Conservation (phyloP, 2,113 vertebrate species). For the Mastomys natalensis region DNA sequence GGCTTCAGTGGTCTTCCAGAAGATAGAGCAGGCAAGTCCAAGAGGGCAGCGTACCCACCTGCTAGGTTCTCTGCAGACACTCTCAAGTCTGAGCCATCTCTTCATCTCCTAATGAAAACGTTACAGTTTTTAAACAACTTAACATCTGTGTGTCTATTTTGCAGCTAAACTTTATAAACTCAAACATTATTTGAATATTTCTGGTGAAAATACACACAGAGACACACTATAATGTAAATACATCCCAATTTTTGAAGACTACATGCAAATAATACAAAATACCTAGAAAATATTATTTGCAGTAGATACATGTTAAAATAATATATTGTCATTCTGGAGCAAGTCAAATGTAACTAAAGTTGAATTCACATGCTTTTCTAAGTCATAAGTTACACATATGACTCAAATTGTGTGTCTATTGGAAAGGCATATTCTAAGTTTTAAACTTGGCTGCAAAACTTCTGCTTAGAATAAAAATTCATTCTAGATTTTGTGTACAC, state of each 20-base stretch:
- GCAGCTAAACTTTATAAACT: slow-evolving; percentile 48
- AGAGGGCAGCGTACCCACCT: no score
- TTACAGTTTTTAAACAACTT: neutral
- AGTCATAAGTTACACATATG: neutral
- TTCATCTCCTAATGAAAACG: neutral
- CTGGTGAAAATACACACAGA: slow-evolving; percentile 24
- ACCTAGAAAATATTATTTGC: slow-evolving; percentile 7
- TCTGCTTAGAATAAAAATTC: slow-evolving; percentile 30
- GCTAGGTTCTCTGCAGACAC: accelerated
- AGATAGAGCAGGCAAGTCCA: no score
- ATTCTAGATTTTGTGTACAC: neutral
- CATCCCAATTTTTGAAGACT: neutral
- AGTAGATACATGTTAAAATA: neutral
- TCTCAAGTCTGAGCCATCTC: neutral
- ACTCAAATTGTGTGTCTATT: neutral
- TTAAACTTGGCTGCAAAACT: slow-evolving; percentile 16
- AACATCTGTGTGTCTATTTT: neutral
- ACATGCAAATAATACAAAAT: slow-evolving; percentile 12
- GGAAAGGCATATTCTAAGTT: slow-evolving; percentile 6
- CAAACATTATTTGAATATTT: slow-evolving; percentile 24
- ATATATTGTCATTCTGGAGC: neutral
- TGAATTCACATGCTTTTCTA: neutral
- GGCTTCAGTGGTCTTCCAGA: neutral
- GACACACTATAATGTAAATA: neutral
- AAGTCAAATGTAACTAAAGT: slow-evolving; percentile 36